Base-by-base conservation (phyloP, 2,888 invertebrate species). In the Eupithecia centaureata region DNA sequence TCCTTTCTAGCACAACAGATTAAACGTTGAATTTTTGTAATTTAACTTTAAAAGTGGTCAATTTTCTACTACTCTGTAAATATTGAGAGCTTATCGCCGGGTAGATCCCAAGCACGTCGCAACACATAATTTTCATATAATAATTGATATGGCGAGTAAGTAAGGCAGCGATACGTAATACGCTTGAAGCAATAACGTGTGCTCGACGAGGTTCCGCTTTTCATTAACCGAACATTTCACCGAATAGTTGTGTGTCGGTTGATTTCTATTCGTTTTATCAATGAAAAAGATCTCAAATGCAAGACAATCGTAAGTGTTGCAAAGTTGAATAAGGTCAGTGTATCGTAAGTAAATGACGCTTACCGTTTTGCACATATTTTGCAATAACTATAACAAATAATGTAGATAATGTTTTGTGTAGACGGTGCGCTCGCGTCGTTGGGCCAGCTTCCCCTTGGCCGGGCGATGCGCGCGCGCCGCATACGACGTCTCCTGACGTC, bases 51-150 rank as follows among this genome's bases (percentile, higher is more conserved):
- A 87, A 91, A 89, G 88, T 90, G 90, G 91, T 92, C 89, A 92
- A 92, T 93, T 92, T 91, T 91, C 88, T 92, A 92, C 88, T 90
- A 89, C 86, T 90, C 86, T 92, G 92, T 92, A 92, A 88, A 92
- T 93, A 92, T 86, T 86, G 90, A 90, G 91, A 90, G 93, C 93
- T 93, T 92, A 89, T 84, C 85, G 92, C 90, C 89, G 90, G 91
- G 90, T 88, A 87, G 86, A 86, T 85, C 89, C 88, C 90, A 86
- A 85, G 91, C 92, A 91, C 90, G 84, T 87, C 85, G 89, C 91
- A 87, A 88, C 88, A 90, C 86, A 82, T 85, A 81, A 81, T 84
- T 74, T 85, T 86, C 84, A 85, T 82, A 79, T 82, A 82, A 82
- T 81, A 84, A 87, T 85, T 81, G 85, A 85, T 85, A 84, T 85